Evolutionary conservation across 1,140 invertebrate genomes (phyloP).

Genomic region (Aphelinus certus): DNA sequence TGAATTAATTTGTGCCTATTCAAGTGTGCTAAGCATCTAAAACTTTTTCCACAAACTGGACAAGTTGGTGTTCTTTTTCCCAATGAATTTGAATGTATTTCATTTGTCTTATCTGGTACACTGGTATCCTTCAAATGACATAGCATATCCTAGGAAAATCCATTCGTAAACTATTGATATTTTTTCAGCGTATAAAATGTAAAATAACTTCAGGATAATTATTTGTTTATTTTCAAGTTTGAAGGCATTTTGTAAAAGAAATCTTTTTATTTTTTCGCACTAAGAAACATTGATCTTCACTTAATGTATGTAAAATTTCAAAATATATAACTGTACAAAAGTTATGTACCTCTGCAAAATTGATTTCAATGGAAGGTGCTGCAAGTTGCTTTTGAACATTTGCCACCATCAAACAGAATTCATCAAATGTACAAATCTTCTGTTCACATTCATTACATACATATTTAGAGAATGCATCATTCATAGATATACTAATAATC

Average conservation of each 20-base stretch:
- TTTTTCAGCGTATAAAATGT: too few species aligned
- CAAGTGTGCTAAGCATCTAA: slow-evolving; percentile 59
- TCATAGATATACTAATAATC: slow-evolving; percentile 57
- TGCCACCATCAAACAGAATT: slow-evolving; percentile 60
- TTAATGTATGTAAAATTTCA: neutral
- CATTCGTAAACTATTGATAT: too few species aligned
- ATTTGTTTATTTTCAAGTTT: too few species aligned
- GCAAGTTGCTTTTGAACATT: slow-evolving; percentile 59
- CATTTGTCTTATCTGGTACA: slow-evolving; percentile 44
- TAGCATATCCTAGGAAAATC: slow-evolving; percentile 54
- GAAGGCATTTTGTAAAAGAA: too few species aligned
- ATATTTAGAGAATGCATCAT: slow-evolving; percentile 57
- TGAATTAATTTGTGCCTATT: slow-evolving; percentile 61
- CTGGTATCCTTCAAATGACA: slow-evolving; percentile 56
- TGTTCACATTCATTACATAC: slow-evolving; percentile 61
- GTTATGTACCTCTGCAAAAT: slow-evolving; percentile 56
- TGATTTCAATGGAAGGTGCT: slow-evolving; percentile 56
- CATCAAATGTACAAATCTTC: slow-evolving; percentile 58
- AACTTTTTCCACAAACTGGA: slow-evolving; percentile 57
- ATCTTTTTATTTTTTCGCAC: neutral
- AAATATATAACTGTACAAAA: neutral
- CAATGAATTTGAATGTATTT: slow-evolving; percentile 33
- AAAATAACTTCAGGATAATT: too few species aligned
- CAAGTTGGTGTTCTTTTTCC: slow-evolving; percentile 50
- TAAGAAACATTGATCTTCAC: neutral